Conservation (phyloP, 2,797 vertebrate genomes). For the Spondyliosoma cantharus region DNA sequence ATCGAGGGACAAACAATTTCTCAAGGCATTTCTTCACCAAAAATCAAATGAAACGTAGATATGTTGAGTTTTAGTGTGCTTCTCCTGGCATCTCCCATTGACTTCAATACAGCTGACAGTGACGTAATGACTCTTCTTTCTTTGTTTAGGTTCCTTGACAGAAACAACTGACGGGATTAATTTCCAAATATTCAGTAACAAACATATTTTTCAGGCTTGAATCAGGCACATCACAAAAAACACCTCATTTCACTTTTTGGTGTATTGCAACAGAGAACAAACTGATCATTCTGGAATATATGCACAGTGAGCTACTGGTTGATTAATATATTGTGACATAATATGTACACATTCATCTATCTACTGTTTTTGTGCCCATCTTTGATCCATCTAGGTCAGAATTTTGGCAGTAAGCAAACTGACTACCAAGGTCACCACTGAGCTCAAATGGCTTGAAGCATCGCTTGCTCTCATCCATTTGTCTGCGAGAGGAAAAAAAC, state of each 20-base stretch:
- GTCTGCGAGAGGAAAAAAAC: conserved; percentile 15
- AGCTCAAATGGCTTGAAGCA: conserved; percentile 5
- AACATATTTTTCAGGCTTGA: background rate
- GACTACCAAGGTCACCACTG: conserved; percentile 34
- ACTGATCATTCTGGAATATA: background rate
- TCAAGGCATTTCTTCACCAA: too few species aligned
- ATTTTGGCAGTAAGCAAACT: conserved; percentile 25
- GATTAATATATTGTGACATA: background rate
- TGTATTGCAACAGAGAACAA: background rate
- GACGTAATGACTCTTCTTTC: too few species aligned
- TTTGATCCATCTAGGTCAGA: conserved; percentile 12
- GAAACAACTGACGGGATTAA: background rate
- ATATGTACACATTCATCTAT: background rate
- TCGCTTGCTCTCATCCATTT: background rate
- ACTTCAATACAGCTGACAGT: too few species aligned
- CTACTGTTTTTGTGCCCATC: background rate
- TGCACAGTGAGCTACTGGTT: background rate
- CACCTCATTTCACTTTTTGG: background rate
- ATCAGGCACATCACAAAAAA: background rate
- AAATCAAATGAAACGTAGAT: too few species aligned
- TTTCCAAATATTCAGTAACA: conserved; percentile 5
- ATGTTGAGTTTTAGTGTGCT: too few species aligned
- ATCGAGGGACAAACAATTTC: too few species aligned
- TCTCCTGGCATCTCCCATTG: too few species aligned
- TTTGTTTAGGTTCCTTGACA: background rate